Conservation (phyloP, 1,140 invertebrate species). For the Leptestheria dahalacensis region DNA sequence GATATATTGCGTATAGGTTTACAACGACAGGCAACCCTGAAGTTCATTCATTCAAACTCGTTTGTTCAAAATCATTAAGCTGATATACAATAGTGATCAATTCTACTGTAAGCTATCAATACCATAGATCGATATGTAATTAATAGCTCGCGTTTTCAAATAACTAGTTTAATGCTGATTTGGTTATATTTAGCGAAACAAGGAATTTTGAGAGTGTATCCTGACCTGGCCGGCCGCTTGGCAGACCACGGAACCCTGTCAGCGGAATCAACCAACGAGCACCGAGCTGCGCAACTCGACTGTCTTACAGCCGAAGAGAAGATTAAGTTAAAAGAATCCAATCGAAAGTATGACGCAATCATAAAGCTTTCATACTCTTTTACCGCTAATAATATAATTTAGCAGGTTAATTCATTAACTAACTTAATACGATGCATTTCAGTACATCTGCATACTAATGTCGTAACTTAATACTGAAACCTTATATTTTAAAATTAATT, state of each 20-base stretch:
- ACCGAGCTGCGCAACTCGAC: constrained; percentile 38
- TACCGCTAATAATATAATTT: no score
- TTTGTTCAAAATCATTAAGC: background rate
- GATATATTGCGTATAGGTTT: no score
- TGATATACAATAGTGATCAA: no score
- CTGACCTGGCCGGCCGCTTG: constrained; percentile 45
- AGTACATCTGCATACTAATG: no score
- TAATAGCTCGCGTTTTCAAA: constrained; percentile 13
- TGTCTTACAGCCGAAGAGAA: constrained; percentile 36
- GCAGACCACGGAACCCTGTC: constrained; percentile 38
- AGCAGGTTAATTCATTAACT: no score
- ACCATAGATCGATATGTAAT: background rate
- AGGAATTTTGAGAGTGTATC: constrained; percentile 39
- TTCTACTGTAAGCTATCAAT: background rate
- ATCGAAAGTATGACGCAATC: constrained; percentile 25
- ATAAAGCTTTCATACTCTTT: background rate
- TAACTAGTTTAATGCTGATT: background rate
- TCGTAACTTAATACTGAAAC: background rate
- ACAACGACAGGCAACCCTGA: no score
- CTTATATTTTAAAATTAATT: background rate
- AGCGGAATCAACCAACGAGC: constrained; percentile 39
- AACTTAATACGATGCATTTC: no score
- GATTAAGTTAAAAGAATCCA: constrained; percentile 33
- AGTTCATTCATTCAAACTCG: background rate
- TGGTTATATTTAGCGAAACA: constrained; percentile 33